Conservation (phyloP, 2,113 vertebrate genomes). For the Oncorhynchus keta region DNA sequence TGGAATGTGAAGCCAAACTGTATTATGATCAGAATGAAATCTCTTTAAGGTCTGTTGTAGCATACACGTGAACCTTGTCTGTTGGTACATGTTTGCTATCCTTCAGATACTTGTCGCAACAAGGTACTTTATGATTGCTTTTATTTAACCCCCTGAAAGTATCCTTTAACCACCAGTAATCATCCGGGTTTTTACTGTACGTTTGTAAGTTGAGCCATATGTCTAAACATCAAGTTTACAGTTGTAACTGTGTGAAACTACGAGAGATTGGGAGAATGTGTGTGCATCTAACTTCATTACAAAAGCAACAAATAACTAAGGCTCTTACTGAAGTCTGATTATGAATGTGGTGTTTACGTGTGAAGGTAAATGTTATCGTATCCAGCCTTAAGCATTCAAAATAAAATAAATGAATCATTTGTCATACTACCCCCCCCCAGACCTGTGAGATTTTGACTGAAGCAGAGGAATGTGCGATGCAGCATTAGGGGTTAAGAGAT, state of each 20-base stretch:
- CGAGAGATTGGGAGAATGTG: conserved; percentile 10
- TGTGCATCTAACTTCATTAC: conserved; percentile 19
- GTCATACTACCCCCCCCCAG: background rate
- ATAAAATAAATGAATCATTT: conserved; percentile 1
- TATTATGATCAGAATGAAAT: conserved; percentile 25
- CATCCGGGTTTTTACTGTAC: conserved; percentile 3
- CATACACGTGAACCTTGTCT: background rate
- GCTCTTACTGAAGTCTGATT: conserved; percentile 2
- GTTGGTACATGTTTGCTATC: conserved; percentile 4
- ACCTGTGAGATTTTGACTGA: conserved; percentile 3
- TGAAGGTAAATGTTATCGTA: conserved; percentile 20
- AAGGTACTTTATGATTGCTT: conserved; percentile 7
- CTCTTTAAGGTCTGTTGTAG: conserved; percentile 23
- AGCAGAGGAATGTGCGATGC: conserved; percentile 12
- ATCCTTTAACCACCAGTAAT: conserved; percentile 4
- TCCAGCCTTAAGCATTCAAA: conserved; percentile 37
- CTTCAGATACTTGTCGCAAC: conserved; percentile 1
- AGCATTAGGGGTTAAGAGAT: background rate
- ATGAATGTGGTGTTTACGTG: conserved; percentile 5
- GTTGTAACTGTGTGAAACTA: background rate
- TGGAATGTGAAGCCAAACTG: conserved; percentile 48
- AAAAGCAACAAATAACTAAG: conserved; percentile 35
- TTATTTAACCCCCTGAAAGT: background rate
- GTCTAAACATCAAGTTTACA: conserved; percentile 30
- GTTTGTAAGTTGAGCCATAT: conserved; percentile 30